Evolutionary conservation across 2,113 vertebrate genomes (phyloP).

Genomic region (Odontophorus gujanensis): DNA sequence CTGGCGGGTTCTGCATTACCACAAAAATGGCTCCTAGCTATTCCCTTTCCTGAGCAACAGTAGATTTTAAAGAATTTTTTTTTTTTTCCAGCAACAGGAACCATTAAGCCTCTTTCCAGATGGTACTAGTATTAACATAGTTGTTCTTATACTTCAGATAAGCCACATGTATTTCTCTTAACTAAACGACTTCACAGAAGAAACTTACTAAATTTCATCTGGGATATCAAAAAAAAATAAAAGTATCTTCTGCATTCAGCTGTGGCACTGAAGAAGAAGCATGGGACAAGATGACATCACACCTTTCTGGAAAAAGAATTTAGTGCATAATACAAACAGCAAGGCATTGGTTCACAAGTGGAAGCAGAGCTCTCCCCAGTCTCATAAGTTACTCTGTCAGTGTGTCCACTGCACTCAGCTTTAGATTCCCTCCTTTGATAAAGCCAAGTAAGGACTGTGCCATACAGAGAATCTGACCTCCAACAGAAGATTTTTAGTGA

Average conservation of each 20-base stretch:
- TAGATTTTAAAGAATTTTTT: conserved; percentile 10
- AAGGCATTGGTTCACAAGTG: neutral
- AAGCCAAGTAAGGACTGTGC: neutral
- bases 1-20: neutral
- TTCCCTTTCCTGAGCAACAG: conserved; percentile 23
- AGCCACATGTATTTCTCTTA: neutral
- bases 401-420: neutral
- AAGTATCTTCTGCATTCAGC: neutral
- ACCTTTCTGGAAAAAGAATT: conserved; percentile 6
- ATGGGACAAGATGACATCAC: neutral
- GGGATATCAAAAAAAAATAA: neutral
- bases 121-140: neutral
- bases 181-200: neutral
- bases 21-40: conserved; percentile 27
- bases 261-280: neutral
- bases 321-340: neutral
- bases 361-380: neutral
- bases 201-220: neutral
- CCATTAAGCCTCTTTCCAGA: neutral
- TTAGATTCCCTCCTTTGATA: neutral
- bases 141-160: neutral
- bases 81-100: neutral
- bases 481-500: neutral
- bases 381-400: neutral
- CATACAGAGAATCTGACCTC: neutral